Evolutionary conservation across 2,113 vertebrate species (phyloP), one percentile per base, ranked within the genome.

Genomic region (Protomyctophum bolini): DNA sequence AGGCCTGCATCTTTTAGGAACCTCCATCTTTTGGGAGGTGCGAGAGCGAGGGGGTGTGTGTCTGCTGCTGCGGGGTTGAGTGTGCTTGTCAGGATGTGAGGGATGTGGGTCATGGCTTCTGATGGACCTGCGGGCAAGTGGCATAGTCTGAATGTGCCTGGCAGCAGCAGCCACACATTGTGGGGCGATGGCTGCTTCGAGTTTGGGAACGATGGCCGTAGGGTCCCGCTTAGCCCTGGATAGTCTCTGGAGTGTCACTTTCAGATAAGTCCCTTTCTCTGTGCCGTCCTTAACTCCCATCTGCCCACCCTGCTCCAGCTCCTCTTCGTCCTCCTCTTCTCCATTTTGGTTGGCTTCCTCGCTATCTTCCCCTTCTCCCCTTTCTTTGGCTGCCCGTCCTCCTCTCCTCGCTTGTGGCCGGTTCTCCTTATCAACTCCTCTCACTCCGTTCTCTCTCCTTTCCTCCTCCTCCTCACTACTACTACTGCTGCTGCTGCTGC

Each of bases 141-240:
- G 79, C 93, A 93, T 92, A 90, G 69, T 81, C 90, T 94, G 91
- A 89, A 91, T 88, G 89, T 83, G 81, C 73, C 70, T 74, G 52
- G 76, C 63, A 6, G 87, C 71, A 57, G 80, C 21, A 28, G 75
- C 74, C 33, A 41, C 33, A 51, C 87, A 79, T 58, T 85, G 85
- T 54, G 89, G 67, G 0, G 96, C 92, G 58, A 99, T 93, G 66
- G 97, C 95, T 80, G 95, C 97, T 92, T 99, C 96, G 73, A 99
- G 92, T 91, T 98, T 98, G 79, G 97, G 97, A 72, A 99, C 97
- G 46, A 99, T 99, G 41, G 96, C 94, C 83, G 96, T 93, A 2
- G 95, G 94, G 87, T 98, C 93, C 6, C 94, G 94, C 90, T 95
- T 96, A 89, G 95, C 93, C 62, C 67, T 88, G 29, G 85, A 75